Evolutionary conservation across 2,888 invertebrate species (phyloP).

Genomic region (Drosophila fungiperda): DNA sequence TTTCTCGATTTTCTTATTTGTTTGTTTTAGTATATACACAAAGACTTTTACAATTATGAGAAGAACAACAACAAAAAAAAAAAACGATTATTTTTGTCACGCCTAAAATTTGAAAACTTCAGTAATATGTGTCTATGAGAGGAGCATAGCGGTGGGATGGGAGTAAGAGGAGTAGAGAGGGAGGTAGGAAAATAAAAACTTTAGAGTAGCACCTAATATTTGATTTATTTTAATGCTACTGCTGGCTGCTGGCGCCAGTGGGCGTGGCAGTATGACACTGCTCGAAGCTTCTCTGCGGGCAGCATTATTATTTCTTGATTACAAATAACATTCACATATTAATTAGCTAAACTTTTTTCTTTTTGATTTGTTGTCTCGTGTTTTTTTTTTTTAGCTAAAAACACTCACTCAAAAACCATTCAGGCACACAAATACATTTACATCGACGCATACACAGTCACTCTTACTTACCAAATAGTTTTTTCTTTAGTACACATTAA

Average conservation of each 20-base stretch:
- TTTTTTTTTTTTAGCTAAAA: conserved; percentile 31
- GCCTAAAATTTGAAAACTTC: conserved; percentile 26
- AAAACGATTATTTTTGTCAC: conserved; percentile 6
- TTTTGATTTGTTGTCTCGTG: conserved; percentile 14
- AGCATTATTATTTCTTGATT: conserved; percentile 37
- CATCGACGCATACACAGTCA: conserved; percentile 16
- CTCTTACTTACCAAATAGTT: conserved; percentile 48
- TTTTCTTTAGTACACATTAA: conserved; percentile 71
- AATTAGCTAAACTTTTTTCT: not conserved
- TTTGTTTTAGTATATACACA: conserved; percentile 74
- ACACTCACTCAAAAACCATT: conserved; percentile 30
- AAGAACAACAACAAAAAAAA: conserved; percentile 23
- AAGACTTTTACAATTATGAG: conserved; percentile 53
- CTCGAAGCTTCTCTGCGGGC: conserved; percentile 54
- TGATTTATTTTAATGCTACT: conserved; percentile 32
- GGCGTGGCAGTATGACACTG: conserved; percentile 68
- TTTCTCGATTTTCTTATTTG: conserved; percentile 17
- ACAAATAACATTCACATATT: conserved; percentile 36
- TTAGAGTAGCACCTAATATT: conserved; percentile 63
- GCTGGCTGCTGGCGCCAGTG: conserved; percentile 41
- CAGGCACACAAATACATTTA: conserved; percentile 5
- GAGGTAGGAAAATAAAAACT: conserved; percentile 20
- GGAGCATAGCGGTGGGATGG: not conserved
- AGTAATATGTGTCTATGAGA: conserved; percentile 20
- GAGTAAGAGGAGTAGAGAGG: not conserved